phyloP scores from a whole-genome alignment of 2,113 vertebrate species.

The Aphyosemion australe region DNA sequence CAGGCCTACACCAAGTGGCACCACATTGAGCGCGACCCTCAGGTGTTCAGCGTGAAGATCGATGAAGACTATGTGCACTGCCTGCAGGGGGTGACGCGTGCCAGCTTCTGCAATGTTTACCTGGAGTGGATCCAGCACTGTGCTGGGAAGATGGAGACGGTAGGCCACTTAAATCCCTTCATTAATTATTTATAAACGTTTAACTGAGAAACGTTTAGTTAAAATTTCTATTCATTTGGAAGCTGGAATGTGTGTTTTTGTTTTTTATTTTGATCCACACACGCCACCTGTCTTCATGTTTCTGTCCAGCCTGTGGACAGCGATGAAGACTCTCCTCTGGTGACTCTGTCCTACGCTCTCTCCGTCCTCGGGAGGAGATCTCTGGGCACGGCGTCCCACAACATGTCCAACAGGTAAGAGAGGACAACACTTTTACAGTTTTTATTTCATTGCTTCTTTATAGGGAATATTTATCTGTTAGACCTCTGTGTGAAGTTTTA shows the following conservation, averaged over 20 bases:
- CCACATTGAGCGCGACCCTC: constrained; percentile 93
- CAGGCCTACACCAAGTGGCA: constrained; percentile 97
- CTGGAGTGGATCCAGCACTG: constrained; percentile 98
- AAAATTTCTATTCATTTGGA: too few species aligned
- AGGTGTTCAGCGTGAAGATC: constrained; percentile 92
- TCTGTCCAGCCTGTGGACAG: constrained; percentile 83
- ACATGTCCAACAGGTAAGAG: constrained; percentile 92
- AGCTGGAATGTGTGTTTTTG: not conserved
- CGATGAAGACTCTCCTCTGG: constrained; percentile 92
- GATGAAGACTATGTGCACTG: constrained; percentile 97
- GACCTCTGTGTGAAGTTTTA: too few species aligned
- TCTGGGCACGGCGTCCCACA: constrained; percentile 91
- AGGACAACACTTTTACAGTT: not conserved
- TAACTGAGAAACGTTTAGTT: not conserved
- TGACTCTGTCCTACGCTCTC: constrained; percentile 93
- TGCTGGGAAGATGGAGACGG: constrained; percentile 85
- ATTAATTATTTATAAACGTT: too few species aligned
- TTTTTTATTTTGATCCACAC: too few species aligned
- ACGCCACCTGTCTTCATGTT: not conserved
- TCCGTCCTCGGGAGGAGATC: constrained; percentile 93
- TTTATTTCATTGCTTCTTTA: too few species aligned
- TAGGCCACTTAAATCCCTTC: too few species aligned
- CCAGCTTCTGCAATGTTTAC: constrained; percentile 96
- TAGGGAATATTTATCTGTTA: too few species aligned
- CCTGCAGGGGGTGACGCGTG: constrained; percentile 94